A percentile compares a stretch with the other conserved stretches of the same genome.
These are phyloP conservation scores for Cydia splendana DNA, from an alignment of 1,140 invertebrate genomes.

Conservation along the genomic window DNA sequence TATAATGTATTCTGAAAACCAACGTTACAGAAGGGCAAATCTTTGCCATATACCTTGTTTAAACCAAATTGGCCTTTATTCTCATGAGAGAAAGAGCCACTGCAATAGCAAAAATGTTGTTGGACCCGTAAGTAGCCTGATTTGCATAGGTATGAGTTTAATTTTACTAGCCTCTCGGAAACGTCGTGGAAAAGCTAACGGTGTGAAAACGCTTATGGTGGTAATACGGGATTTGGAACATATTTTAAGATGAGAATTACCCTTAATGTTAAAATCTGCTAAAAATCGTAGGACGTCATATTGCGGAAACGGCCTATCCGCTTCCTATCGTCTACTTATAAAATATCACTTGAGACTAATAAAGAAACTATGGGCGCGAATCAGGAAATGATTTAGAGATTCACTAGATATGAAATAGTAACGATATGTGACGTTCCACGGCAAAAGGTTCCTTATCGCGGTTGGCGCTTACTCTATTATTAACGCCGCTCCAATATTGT, in stretches of 20 bases:
- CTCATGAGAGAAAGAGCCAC: not conserved
- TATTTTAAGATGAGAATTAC: not conserved
- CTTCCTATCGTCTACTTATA: too few relatives aligned
- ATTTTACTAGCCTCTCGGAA: not conserved
- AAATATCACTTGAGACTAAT: too few relatives aligned
- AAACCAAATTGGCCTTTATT: not conserved
- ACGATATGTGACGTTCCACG: too few relatives aligned
- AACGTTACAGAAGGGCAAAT: not conserved
- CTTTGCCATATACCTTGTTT: not conserved
- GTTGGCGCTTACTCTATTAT: too few relatives aligned
- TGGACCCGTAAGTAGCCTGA: not conserved
- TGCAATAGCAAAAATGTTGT: not conserved
- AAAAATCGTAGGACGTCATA: too few relatives aligned
- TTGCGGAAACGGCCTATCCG: too few relatives aligned
- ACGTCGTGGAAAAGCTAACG: not conserved
- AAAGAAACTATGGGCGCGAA: too few relatives aligned
- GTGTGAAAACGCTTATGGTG: slow-evolving; percentile 1
- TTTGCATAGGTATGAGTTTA: slow-evolving; percentile 10
- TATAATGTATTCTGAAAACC: not conserved
- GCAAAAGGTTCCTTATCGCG: too few relatives aligned
- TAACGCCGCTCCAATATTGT: too few relatives aligned
- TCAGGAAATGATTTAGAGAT: too few relatives aligned
- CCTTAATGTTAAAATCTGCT: not conserved
- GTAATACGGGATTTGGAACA: not conserved
- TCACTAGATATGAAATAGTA: too few relatives aligned